Base-by-base conservation (phyloP, 2,113 vertebrate genomes). In the Pyxicephalus adspersus region DNA sequence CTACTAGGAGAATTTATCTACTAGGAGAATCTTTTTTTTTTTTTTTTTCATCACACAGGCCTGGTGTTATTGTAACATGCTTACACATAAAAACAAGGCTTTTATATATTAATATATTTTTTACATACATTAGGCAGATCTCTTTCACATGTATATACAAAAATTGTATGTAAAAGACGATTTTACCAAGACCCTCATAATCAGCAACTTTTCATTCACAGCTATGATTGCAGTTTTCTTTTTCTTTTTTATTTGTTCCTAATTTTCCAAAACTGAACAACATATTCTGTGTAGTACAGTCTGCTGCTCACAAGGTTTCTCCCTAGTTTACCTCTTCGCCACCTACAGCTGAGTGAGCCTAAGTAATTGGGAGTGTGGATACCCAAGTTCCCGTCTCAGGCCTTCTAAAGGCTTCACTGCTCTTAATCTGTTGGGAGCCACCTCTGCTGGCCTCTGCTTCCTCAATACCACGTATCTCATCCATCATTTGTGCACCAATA, bases 401-500 rank as follows among this genome's bases (percentile, higher is more conserved):
- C 61, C 75, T 74, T 57, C 68, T 82, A 51, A 74, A 82, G 71
- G 80, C 80, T 75, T 82, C 80, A 75, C 61, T 82, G 80, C 80
- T 71, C 80, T 66, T 82, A 82, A 82, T 82, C 80, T 82, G 63
- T 63, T 66, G 80, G 80, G 80, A 82, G 80, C 72, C 71, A 82
- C 80, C 80, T 81, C 71, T 58, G 80, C 71, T 75, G 80, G 50
- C 80, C 80, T 66, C 80, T 66, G 80, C 71, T 66, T 82, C 71
- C 71, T 22, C 38, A 61, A 75, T 64, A 82, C 50, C 80, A 58
- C 22, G 50, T 61, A 82, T 71, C 52, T 82, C 80, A 82, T 82
- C 80, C 80, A 82, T 82, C 80, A 82, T 82, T 54, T 82, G 70
- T 74, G 80, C 80, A 75, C 80, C 80, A 66, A 23, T 82, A 58